Evolutionary conservation across 2,113 vertebrate species (phyloP), one percentile per base, ranked within the genome.

Genomic region (Semicossyphus pulcher): DNA sequence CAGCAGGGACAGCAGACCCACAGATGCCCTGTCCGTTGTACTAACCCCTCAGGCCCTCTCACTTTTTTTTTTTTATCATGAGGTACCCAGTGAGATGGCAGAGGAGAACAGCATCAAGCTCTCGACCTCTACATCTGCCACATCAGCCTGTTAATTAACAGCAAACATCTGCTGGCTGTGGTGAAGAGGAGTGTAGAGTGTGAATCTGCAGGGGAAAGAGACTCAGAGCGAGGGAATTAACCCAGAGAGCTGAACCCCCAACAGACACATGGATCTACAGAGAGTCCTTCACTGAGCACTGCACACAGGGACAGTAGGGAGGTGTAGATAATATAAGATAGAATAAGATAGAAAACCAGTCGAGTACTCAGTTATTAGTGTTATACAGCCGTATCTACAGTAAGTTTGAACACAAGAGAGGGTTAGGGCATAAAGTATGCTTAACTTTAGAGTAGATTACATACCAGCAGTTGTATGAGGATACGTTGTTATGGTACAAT

Each of bases 111-210:
- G 18, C 54, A 44, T 58, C 48, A 3, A 41, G 41, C 58, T 25
- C 64, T 57, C n/a, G 42, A 74, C 78, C 74, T 66, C 59, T 15
- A 26, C 78, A 81, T 71, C 65, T 74, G 74, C 49, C 53, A 10
- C 31, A 12, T 62, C 59, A 42, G 74, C 59, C 39, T 36, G 79
- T 72, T 80, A 80, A 86, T 83, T 80, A 83, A 58, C 64, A 20
- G 54, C 26, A 47, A 49, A 76, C 84, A 86, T 77, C 80, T 86
- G 84, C 54, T 26, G 48, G 45, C 26, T n/a, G 28, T 4, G 6
- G 49, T 25, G 44, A 29, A 52, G 48, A 32, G 25, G 41, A 41
- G 36, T 34, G 44, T 32, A 51, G 45, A 59, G 49, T 32, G 58
- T 18, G 39, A 28, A 21, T 31, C 3, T 66, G 25, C 20, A 28